A percentile compares a stretch with the other conserved stretches of the same genome.
phyloP scores from a whole-genome alignment of 2,888 invertebrate species.

The Smittia aterrima region DNA sequence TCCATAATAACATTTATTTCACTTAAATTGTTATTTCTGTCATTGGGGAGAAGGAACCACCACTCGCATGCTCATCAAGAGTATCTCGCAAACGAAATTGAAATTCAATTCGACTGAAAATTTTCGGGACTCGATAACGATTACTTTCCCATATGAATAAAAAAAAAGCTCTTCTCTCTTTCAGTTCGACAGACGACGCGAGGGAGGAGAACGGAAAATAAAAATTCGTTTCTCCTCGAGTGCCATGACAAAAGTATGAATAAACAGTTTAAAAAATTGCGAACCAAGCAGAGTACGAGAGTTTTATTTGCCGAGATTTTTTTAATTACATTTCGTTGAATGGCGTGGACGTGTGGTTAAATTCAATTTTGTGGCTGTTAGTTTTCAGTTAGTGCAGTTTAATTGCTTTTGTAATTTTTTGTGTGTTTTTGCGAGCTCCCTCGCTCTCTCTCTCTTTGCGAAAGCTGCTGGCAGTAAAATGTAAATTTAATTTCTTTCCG shows the following conservation, averaged over 20 bases:
- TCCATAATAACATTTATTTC: slow-evolving; percentile 27
- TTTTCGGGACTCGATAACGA: slow-evolving; percentile 9
- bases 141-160: not conserved
- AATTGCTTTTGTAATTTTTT: slow-evolving; percentile 34
- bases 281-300: not conserved
- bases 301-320: slow-evolving; percentile 37
- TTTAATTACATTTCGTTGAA: slow-evolving; percentile 34
- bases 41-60: not conserved
- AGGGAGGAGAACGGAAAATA: too few species aligned
- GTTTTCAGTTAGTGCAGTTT: slow-evolving; percentile 41
- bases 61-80: slow-evolving; percentile 1
- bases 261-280: slow-evolving; percentile 4
- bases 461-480: slow-evolving; percentile 40
- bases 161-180: not conserved
- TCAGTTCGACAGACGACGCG: not conserved
- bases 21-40: slow-evolving; percentile 41
- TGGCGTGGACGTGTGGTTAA: slow-evolving; percentile 40
- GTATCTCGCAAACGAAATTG: slow-evolving; percentile 23
- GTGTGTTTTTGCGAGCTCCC: not conserved
- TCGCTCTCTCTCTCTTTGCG: not conserved
- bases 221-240: not conserved
- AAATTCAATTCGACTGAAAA: slow-evolving; percentile 31
- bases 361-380: slow-evolving; percentile 42
- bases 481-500: slow-evolving; percentile 39
- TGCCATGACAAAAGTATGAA: not conserved